Conservation (phyloP, 2,797 vertebrate genomes). For the Bradypodion ventrale region DNA sequence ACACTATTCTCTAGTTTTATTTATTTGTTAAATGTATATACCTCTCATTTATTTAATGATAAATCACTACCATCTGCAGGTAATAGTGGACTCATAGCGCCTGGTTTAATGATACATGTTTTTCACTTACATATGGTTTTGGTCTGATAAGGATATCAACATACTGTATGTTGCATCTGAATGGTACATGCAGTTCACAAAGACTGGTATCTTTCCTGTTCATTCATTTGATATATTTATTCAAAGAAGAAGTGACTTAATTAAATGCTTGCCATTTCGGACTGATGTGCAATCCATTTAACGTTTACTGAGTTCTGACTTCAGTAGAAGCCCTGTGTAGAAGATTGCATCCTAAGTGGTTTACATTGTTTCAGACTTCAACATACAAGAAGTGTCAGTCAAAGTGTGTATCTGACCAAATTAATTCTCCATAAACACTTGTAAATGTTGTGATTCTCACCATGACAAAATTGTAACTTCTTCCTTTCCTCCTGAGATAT, state of each 20-base stretch:
- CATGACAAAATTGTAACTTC: conserved; percentile 23
- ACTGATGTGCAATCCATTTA: neutral
- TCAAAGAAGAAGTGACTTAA: neutral
- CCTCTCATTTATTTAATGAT: too few species aligned
- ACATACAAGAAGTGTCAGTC: neutral
- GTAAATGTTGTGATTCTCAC: conserved; percentile 21
- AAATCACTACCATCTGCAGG: too few species aligned
- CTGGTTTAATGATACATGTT: too few species aligned
- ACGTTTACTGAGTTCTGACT: neutral
- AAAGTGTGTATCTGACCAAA: neutral
- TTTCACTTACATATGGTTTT: neutral
- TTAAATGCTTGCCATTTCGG: neutral
- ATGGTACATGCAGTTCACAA: neutral
- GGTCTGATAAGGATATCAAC: neutral
- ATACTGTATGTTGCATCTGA: neutral
- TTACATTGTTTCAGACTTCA: neutral
- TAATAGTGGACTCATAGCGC: too few species aligned
- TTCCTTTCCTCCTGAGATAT: neutral
- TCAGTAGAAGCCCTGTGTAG: neutral
- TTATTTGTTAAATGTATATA: too few species aligned
- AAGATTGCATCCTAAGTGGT: neutral
- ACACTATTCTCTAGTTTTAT: too few species aligned
- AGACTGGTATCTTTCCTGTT: neutral
- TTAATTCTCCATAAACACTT: neutral
- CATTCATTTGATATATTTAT: neutral